These are phyloP conservation scores for Callosobruchus maculatus DNA, from an alignment of 2,888 invertebrate species.

Conservation along the genomic window DNA sequence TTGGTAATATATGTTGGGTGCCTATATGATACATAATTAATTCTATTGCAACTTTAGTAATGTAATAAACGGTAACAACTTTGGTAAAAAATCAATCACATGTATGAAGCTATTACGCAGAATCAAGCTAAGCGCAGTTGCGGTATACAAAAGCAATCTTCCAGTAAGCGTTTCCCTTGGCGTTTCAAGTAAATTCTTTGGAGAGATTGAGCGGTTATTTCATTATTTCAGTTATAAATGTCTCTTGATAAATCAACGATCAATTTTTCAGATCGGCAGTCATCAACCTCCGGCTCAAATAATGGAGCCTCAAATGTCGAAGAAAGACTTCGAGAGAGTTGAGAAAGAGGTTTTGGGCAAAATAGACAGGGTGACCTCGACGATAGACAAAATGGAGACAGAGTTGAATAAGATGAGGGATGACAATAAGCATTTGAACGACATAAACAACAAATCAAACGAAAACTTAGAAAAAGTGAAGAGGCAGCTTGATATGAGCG, in stretches of 20 bases:
- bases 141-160: too few relatives aligned
- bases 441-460: constrained; percentile 49
- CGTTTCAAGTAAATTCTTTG: not conserved
- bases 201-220: too few relatives aligned
- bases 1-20: too few relatives aligned
- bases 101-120: too few relatives aligned
- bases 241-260: not conserved
- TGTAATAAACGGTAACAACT: too few relatives aligned
- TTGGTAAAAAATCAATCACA: too few relatives aligned
- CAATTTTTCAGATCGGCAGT: constrained; percentile 9
- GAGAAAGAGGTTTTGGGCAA: constrained; percentile 36
- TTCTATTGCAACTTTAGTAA: too few relatives aligned
- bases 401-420: constrained; percentile 40
- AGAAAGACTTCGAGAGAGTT: constrained; percentile 36
- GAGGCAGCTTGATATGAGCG: constrained; percentile 51
- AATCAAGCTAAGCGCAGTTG: too few relatives aligned
- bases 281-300: constrained; percentile 30
- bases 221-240: too few relatives aligned
- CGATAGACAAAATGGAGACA: constrained; percentile 36
- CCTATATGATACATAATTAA: too few relatives aligned
- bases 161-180: too few relatives aligned
- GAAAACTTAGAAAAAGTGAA: constrained; percentile 49
- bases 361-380: constrained; percentile 38
- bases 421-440: constrained; percentile 47
- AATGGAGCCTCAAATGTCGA: constrained; percentile 31